phyloP scores from a whole-genome alignment of 2,888 invertebrate species.

The Lepidochitona cinerea region DNA sequence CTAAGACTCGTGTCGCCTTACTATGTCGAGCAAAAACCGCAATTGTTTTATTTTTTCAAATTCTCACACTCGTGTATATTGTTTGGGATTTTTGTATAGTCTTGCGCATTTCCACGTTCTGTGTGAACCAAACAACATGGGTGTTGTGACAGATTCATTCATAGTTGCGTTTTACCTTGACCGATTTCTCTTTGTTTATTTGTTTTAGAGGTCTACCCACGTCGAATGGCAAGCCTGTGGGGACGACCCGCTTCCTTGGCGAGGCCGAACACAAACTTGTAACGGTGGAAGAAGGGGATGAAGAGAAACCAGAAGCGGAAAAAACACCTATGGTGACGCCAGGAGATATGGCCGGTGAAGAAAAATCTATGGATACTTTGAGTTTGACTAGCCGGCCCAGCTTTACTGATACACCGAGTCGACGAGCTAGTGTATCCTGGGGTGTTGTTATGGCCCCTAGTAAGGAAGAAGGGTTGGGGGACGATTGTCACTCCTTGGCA shows the following conservation, averaged over 20 bases:
- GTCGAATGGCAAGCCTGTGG: background rate
- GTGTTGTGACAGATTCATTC: no score
- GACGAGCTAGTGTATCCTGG: slow-evolving; percentile 1
- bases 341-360: background rate
- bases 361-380: background rate
- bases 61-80: no score
- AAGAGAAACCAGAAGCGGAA: background rate
- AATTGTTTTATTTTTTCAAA: no score
- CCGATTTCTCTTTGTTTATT: no score
- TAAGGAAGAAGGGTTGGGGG: background rate
- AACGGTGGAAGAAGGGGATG: background rate
- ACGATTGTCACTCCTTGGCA: background rate
- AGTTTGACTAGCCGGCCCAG: background rate
- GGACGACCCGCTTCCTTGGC: background rate
- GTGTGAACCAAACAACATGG: no score
- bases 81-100: no score
- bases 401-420: background rate
- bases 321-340: background rate
- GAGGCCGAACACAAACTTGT: background rate
- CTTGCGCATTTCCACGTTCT: no score
- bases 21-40: no score
- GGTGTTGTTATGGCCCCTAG: background rate
- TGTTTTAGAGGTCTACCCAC: background rate
- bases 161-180: no score
- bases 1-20: no score